phyloP scores from a whole-genome alignment of 2,113 vertebrate species.

The Argyrosomus japonicus region DNA sequence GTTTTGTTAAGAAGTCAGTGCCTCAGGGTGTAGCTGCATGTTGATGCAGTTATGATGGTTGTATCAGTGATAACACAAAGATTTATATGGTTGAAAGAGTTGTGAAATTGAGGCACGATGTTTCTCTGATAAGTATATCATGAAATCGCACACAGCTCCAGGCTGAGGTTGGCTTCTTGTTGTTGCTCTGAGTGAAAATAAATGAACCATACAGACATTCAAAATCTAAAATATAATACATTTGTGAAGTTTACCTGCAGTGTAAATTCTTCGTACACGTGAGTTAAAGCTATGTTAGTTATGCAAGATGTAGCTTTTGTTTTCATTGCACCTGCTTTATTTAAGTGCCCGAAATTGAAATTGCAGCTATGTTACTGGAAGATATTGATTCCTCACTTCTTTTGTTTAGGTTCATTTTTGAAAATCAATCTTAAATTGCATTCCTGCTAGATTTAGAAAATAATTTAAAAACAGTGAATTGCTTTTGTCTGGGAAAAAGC shows the following conservation, averaged over 20 bases:
- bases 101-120: neutral
- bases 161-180: neutral
- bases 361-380: neutral
- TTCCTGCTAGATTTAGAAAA: neutral
- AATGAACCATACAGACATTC: constrained; percentile 19
- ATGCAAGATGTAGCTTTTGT: neutral
- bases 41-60: neutral
- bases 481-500: constrained; percentile 1
- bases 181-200: constrained; percentile 16
- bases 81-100: constrained; percentile 12
- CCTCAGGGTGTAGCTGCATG: constrained; percentile 14
- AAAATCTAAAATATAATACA: constrained; percentile 19
- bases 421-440: constrained; percentile 34
- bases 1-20: constrained; percentile 28
- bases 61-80: neutral
- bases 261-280: neutral
- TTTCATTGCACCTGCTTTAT: constrained; percentile 13
- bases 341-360: neutral
- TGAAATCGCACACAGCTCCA: neutral
- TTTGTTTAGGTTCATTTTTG: constrained; percentile 18
- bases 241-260: neutral
- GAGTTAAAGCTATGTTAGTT: neutral
- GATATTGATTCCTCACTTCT: neutral
- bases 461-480: neutral
- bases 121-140: neutral